Evolutionary conservation across 2,113 vertebrate genomes (phyloP), one percentile per base, ranked within the genome.

Genomic region (Penelope pileata): DNA sequence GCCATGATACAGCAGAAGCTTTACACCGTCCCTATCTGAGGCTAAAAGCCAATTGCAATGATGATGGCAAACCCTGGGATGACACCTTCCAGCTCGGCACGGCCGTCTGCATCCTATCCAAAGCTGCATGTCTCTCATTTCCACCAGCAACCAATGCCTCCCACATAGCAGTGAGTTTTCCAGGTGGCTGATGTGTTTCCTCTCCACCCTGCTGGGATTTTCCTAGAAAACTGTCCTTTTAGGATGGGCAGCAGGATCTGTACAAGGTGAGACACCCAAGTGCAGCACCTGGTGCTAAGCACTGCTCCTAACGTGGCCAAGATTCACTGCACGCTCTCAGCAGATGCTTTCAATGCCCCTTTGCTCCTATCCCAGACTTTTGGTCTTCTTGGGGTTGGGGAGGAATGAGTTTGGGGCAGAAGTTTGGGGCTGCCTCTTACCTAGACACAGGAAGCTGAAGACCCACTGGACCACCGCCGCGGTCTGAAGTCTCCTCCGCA

Each of bases 381-480:
- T 10, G 30, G 9, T 76, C 27, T 82, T 66, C 10, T 17, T 18
- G 29, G 23, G 34, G 10, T 9, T 0, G 0, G 10, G 47, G 17
- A 59, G 48, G 47, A 50, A n/a, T 75, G 10, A 17, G 2, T 1
- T 32, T 59, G 50, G 43, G 26, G 42, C 42, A 43, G 42, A 43
- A 43, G 42, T n/a, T 43, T 15, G 18, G 23, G 59, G 38, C 23
- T 9, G n/a, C 29, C 11, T 84, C 95, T 92, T 95, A 96, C 96
- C 95, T 40, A 96, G 68, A 24, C 27, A 3, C 9, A 96, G 72
- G 80, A 96, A 96, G 80, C 91, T 91, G 94, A 92, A 93, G 91
- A 95, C 32, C 96, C 96, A 96, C 11, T 96, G 96, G 50, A 14
- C 91, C 73, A 96, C 96, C 0, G 96, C 60, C 9, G 94, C 95